These are phyloP conservation scores for Tapirus terrestris DNA, from an alignment of 2,113 vertebrate genomes.

Conservation along the genomic window DNA sequence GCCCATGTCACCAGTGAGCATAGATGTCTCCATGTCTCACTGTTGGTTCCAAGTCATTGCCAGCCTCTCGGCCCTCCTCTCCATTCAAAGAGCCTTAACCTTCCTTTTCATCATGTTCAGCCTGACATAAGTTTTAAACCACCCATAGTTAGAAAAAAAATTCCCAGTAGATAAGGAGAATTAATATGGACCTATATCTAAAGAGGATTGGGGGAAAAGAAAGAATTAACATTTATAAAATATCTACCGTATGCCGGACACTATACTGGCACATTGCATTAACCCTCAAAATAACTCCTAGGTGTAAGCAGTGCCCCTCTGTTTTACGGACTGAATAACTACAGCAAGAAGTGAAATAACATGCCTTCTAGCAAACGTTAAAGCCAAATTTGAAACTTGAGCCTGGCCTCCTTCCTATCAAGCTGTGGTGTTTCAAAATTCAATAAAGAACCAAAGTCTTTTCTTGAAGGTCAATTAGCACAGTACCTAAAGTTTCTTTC, in stretches of 20 bases:
- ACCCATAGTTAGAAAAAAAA: background rate
- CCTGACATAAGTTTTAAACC: background rate
- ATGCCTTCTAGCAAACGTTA: background rate
- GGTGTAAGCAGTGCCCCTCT: background rate
- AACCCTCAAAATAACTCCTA: background rate
- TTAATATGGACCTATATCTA: background rate
- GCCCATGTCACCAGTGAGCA: background rate
- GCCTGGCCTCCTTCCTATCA: background rate
- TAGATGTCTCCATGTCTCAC: fast-evolving
- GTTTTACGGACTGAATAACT: background rate
- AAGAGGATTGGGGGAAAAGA: background rate
- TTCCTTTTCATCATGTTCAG: background rate
- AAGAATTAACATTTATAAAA: background rate
- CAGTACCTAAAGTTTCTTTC: background rate
- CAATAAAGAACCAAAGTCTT: background rate
- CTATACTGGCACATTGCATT: too few relatives aligned
- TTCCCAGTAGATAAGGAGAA: background rate
- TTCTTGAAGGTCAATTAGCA: background rate
- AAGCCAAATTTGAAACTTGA: background rate
- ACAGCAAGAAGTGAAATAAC: background rate
- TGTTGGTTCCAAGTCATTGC: background rate
- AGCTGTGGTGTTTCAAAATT: background rate
- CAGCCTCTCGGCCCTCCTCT: background rate
- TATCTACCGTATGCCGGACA: background rate
- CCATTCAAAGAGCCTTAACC: background rate